Evolutionary conservation across 1,140 invertebrate genomes (phyloP), one percentile per base, ranked within the genome.

Genomic region (Megathymus violae): DNA sequence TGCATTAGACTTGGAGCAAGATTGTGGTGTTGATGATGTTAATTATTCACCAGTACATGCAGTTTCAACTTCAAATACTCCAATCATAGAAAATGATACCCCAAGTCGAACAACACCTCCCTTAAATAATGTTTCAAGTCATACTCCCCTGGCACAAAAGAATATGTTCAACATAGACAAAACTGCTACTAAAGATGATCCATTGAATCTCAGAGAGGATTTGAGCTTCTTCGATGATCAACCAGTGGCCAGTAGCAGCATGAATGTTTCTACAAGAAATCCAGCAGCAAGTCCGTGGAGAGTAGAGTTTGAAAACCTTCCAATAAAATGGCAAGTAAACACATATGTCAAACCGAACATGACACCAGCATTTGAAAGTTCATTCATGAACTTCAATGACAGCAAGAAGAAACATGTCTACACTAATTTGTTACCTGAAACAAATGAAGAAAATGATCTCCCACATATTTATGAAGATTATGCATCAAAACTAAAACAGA

Each of bases 401-500:
- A 67, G 54, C n/a, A 82, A 78, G 52, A 91, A 87, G 67, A 88
- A 87, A 76, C 84, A 91, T 86, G 85, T 91, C 4, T 91, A 91
- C 48, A 89, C 86, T 19, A 82, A 88, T 46, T 74, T 91, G 43
- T 43, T 83, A 4, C n/a, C 73, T 3, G 67, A 79, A 47, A 34
- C 25, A 27, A 76, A 82, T 75, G 75, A 84, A 13, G 15, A 59
- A 15, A 59, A 46, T 46, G 16, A 59, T 36, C 36, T 78, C 34
- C 74, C 80, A 40, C 54, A 80, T 56, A 61, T 78, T 19, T 59
- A 17, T 17, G 51, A 69, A 63, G 64, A 78, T 13, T 76, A 66
- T 27, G 61, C 62, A 11, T 56, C 78, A 1, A 81, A 70, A 25
- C 67, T 85, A 9, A 88, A 82, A 71, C 86, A 91, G 63, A 80